Evolutionary conservation across 2,113 vertebrate genomes (phyloP), one percentile per base, ranked within the genome.

Genomic region (Gymnogyps californianus): DNA sequence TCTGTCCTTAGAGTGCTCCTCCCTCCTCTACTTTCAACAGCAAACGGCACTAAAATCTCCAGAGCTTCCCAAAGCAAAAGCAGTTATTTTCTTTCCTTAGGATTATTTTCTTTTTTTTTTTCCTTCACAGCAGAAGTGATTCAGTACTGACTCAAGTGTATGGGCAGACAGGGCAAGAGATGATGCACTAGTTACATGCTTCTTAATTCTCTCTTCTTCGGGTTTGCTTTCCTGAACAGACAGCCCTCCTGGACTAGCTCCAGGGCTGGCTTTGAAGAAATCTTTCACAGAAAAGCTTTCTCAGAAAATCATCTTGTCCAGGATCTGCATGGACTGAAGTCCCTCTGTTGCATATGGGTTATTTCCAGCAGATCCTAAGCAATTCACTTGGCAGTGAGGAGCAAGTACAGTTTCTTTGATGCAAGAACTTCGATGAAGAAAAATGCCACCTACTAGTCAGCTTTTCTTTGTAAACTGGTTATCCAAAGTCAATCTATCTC

Each of bases 191-290:
- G 22, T 91, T 81, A 44, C 8, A 36, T 29, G 10, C 49, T 69
- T 55, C 88, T 49, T 71, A 71, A 87, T 90, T 77, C 62, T 88
- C 12, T 71, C n/a, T 79, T 70, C 32, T 85, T 80, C 11, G 13
- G 22, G 38, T 80, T 93, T 86, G 49, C 74, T 70, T 89, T 88
- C 25, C 70, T 88, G 71, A 90, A 77, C 36, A 86, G 82, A 49
- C 54, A 85, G 66, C 36, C 70, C 61, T 91, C 71, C 66, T 82
- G 66, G 70, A 87, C 36, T 62, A 93, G 40, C 46, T 96, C 75
- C 79, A 86, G 79, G 85, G 42, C 34, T 93, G 38, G 55, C 66
- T 94, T 96, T 90, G 75, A 91, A 92, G 36, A 94, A 90, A 66
- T 86, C 25, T 76, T 83, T 75, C 79, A 74, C 49, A 77, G 54